phyloP scores from a whole-genome alignment of 2,888 invertebrate genomes.

The Chymomyza procnemis region DNA sequence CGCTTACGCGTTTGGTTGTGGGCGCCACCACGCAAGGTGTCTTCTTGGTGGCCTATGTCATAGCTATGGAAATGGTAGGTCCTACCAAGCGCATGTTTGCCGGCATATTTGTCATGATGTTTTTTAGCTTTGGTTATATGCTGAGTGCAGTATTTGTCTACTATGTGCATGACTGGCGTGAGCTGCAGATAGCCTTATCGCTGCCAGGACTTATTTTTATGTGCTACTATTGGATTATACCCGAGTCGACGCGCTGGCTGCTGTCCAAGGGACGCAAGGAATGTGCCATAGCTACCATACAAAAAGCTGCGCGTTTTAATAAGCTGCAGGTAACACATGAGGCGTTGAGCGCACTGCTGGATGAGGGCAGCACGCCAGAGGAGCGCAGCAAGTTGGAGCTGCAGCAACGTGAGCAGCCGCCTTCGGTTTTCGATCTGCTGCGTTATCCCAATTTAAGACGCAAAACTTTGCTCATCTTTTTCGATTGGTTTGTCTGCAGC shows the following conservation, averaged over 20 bases:
- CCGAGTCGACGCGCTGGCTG: conserved; percentile 87
- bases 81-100: conserved; percentile 84
- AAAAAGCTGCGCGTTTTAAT: conserved; percentile 84
- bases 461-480: conserved; percentile 85
- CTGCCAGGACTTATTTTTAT: conserved; percentile 84
- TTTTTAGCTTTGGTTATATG: conserved; percentile 86
- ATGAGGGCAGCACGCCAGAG: conserved; percentile 66
- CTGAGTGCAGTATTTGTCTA: conserved; percentile 84
- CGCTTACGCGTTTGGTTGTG: conserved; percentile 83
- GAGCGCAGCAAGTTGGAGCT: conserved; percentile 40
- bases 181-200: conserved; percentile 84
- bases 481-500: conserved; percentile 88
- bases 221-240: conserved; percentile 87
- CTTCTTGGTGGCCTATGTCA: conserved; percentile 88
- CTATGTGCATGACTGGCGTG: conserved; percentile 84
- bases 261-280: conserved; percentile 82
- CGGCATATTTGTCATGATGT: conserved; percentile 86
- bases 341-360: conserved; percentile 80
- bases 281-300: conserved; percentile 82
- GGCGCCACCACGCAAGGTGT: conserved; percentile 88
- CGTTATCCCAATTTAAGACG: conserved; percentile 83
- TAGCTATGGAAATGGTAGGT: conserved; percentile 88
- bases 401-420: conserved; percentile 32
- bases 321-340: conserved; percentile 81
- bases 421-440: conserved; percentile 82